A percentile compares a stretch with the other conserved stretches of the same genome.
Conservation (phyloP, 2,888 invertebrate genomes). For the Litoditis marina region DNA sequence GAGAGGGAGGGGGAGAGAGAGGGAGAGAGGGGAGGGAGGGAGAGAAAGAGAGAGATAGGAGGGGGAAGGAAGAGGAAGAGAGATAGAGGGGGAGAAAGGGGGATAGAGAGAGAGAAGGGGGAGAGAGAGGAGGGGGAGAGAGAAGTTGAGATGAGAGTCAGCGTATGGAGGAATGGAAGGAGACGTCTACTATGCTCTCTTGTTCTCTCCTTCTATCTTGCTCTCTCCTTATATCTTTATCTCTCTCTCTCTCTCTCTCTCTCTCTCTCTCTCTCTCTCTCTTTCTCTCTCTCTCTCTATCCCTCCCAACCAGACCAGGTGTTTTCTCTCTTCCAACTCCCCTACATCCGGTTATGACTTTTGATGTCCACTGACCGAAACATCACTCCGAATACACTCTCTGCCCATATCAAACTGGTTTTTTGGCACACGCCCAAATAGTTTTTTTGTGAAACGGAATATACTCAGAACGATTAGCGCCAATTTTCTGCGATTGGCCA, state of each 20-base stretch:
- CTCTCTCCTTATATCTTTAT: background rate
- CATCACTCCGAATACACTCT: no score
- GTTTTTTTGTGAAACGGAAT: no score
- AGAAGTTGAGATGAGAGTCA: background rate
- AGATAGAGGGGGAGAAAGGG: background rate
- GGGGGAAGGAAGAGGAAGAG: constrained; percentile 2
- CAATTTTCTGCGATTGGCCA: no score
- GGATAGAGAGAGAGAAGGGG: background rate
- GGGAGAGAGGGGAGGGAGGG: background rate
- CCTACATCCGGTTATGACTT: no score
- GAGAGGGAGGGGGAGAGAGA: background rate
- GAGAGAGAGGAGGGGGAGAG: background rate
- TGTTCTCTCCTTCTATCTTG: background rate
- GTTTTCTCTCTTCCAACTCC: no score
- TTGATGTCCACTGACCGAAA: no score
- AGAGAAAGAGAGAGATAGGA: background rate
- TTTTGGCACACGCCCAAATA: no score
- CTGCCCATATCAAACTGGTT: no score
- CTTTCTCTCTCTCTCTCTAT: background rate
- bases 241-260: constrained; percentile 4
- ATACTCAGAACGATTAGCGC: no score
- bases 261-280: background rate
- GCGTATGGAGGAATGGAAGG: constrained; percentile 2
- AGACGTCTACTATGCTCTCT: background rate
- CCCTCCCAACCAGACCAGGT: no score